Evolutionary conservation across 2,113 vertebrate genomes (phyloP).

Genomic region (Tragelaphus buxtoni): DNA sequence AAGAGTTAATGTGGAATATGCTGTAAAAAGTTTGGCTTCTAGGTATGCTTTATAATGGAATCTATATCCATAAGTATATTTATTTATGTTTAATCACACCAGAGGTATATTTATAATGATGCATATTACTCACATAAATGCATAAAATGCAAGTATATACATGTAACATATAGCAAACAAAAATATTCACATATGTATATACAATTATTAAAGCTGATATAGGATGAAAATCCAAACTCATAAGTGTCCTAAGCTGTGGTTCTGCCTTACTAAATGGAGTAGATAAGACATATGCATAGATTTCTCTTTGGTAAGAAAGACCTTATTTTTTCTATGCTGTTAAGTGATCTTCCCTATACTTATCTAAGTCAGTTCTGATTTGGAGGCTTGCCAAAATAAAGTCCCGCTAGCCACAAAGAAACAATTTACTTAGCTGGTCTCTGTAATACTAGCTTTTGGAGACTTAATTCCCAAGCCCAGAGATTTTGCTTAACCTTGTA

Average conservation of each 20-base stretch:
- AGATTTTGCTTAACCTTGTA: constrained; percentile 22
- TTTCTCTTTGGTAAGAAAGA: background rate
- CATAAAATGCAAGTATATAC: background rate
- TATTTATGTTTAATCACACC: background rate
- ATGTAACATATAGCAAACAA: background rate
- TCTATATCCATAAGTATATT: background rate
- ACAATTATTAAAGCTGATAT: background rate
- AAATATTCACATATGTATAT: background rate
- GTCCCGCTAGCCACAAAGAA: background rate
- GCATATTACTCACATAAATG: background rate
- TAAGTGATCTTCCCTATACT: background rate
- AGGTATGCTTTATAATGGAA: background rate
- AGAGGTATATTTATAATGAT: background rate
- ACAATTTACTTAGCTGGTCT: constrained; percentile 10
- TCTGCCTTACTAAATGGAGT: background rate
- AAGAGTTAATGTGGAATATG: background rate
- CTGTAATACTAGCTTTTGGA: constrained; percentile 19
- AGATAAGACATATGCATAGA: background rate
- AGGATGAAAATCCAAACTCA: background rate
- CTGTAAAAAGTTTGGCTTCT: background rate
- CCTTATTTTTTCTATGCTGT: background rate
- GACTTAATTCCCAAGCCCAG: constrained; percentile 19
- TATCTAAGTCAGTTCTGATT: background rate
- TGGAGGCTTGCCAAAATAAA: constrained; percentile 36
- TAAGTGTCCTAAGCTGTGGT: background rate